These are phyloP conservation scores for Pteropus alecto DNA, from an alignment of 2,113 vertebrate genomes.

Conservation along the genomic window DNA sequence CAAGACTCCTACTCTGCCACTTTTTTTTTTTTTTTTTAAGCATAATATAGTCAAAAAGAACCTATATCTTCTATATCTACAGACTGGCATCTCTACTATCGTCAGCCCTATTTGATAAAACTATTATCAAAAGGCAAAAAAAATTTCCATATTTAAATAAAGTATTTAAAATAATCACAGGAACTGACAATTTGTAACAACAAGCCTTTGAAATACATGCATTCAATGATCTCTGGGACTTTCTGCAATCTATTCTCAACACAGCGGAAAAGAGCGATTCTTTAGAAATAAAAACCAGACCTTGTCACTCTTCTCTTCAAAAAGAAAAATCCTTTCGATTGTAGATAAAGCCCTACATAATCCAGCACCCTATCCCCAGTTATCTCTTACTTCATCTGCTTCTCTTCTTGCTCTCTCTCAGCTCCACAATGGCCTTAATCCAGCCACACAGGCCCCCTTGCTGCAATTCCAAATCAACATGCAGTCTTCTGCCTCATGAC, in stretches of 20 bases:
- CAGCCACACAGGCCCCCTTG: background rate
- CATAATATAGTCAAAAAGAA: background rate
- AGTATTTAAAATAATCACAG: background rate
- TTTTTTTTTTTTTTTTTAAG: background rate
- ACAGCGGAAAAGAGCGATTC: background rate
- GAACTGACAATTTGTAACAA: background rate
- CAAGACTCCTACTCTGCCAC: background rate
- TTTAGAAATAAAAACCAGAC: conserved; percentile 8
- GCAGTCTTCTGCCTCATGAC: background rate
- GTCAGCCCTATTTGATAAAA: background rate
- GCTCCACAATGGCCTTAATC: background rate
- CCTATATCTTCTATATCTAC: background rate
- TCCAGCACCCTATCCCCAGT: background rate
- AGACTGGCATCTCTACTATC: background rate
- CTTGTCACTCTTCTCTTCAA: background rate
- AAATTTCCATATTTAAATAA: background rate
- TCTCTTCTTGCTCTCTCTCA: background rate
- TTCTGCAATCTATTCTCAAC: background rate
- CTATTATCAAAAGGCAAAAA: background rate
- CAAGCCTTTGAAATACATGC: background rate
- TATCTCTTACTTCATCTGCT: background rate
- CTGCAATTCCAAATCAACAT: background rate
- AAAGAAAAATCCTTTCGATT: background rate
- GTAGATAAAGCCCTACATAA: background rate
- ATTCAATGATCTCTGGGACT: background rate